Conservation (phyloP, 2,113 vertebrate genomes). For the Nerophis lumbriciformis region DNA sequence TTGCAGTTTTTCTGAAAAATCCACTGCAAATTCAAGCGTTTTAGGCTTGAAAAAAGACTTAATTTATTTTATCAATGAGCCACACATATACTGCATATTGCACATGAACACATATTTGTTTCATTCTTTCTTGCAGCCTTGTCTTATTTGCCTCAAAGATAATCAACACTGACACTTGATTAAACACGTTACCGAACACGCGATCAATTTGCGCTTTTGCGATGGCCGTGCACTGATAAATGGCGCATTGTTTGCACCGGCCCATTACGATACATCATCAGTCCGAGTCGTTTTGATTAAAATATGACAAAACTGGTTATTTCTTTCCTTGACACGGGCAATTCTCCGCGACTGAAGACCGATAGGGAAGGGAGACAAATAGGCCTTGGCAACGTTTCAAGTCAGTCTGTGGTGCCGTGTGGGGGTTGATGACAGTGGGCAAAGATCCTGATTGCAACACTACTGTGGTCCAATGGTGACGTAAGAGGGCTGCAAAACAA, state of each 20-base stretch:
- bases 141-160: neutral
- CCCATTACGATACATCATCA: neutral
- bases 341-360: slow-evolving; percentile 14
- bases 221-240: neutral
- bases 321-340: slow-evolving; percentile 5
- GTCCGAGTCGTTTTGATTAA: neutral
- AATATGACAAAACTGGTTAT: slow-evolving; percentile 3
- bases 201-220: neutral
- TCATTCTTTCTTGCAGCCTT: neutral
- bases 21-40: too few species aligned
- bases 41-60: neutral
- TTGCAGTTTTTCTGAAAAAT: too few species aligned
- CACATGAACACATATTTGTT: neutral
- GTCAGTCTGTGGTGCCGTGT: neutral
- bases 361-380: slow-evolving; percentile 10
- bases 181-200: neutral
- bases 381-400: slow-evolving; percentile 16
- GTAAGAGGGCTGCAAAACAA: slow-evolving; percentile 25
- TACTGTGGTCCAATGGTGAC: slow-evolving; percentile 27
- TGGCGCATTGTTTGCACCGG: neutral
- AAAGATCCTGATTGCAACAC: slow-evolving; percentile 22
- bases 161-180: neutral
- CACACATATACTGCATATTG: neutral
- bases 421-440: slow-evolving; percentile 6
- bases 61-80: neutral